Evolutionary conservation across 2,113 vertebrate genomes (phyloP), one percentile per base, ranked within the genome.

Genomic region (Nesoenas mayeri): DNA sequence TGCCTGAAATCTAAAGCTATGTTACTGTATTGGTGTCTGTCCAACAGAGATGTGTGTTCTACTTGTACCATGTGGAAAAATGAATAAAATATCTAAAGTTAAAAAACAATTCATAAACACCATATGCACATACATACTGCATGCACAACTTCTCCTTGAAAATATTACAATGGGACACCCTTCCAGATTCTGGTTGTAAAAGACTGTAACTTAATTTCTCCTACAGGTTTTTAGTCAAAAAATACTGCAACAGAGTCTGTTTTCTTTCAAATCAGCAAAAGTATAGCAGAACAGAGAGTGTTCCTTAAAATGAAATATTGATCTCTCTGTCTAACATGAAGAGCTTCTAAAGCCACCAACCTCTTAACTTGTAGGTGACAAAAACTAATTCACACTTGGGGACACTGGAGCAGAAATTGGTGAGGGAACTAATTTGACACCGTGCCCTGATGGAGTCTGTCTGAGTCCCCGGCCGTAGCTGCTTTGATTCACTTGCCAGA

Each of bases 81-180:
- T 97, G 97, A 97, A 97, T 97, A 97, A 97, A 97, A 97, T 97
- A 97, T 97, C 96, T 96, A 93, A 97, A 97, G 95, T 97, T 96
- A 97, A 97, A 97, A 97, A 97, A 97, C 97, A 97, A 97, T 97
- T 95, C 97, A 97, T 97, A 97, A 97, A 97, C 97, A 97, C 97
- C 97, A 97, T 97, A 97, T 97, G 97, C 95, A 97, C 93, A 97
- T 96, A 95, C 93, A 97, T 97, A 96, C 96, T 97, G 95, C 96
- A 85, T 88, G 96, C 93, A 96, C 93, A 97, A 97, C 94, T 97
- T 97, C 96, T 96, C 94, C 89, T 92, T 93, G 95, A 97, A 96
- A 97, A 97, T 96, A 96, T 96, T 94, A 93, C 95, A 96, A 97
- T 96, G 86, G 95, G 95, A 91, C 77, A 78, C 89, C 83, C 95